Evolutionary conservation across 2,888 invertebrate genomes (phyloP), one percentile per base, ranked within the genome.

Genomic region (Amiota minor): DNA sequence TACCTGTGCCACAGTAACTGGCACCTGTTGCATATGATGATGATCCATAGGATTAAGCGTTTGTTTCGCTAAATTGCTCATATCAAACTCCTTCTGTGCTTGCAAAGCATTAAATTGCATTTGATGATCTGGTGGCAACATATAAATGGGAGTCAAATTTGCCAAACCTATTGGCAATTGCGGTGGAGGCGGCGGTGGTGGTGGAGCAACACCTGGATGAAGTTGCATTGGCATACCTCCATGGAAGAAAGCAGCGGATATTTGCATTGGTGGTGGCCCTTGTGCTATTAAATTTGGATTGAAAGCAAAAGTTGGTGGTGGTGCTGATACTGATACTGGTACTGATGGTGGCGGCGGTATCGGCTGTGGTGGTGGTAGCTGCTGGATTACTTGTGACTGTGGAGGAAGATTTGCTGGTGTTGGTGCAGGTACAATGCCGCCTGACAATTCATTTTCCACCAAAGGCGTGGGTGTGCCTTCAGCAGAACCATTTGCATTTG

Each of bases 71-170:
- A 35, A 35, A 35, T 35, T 35, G 6, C 35, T 35, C 35, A 35
- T 35, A 76, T 92, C 91, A 68, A 92, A 90, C 4, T 93, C 92
- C 81, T 91, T 91, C 0, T 93, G 92, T 2, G 92, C 50, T 65
- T 65, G 92, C 81, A 93, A 93, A 75, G 92, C 92, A 82, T 92
- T 92, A 16, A 92, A 90, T 81, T 92, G 93, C 86, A 93, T 89
- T 18, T n/a, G 59, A 1, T 92, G 91, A 78, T 93, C 91, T 9
- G 92, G 92, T 74, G 90, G 89, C 14, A 81, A 90, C 82, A 89
- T 89, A 77, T 90, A 90, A 10, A 90, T 82, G 23, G 89, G 88
- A 9, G 89, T 83, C 73, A 88, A 78, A 74, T 81, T 88, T 1
- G 88, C 80, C 73, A 87, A 74, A 0, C 84, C 74, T 6, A 86